Conservation (phyloP, 2,113 vertebrate species). For the Zosterops borbonicus region DNA sequence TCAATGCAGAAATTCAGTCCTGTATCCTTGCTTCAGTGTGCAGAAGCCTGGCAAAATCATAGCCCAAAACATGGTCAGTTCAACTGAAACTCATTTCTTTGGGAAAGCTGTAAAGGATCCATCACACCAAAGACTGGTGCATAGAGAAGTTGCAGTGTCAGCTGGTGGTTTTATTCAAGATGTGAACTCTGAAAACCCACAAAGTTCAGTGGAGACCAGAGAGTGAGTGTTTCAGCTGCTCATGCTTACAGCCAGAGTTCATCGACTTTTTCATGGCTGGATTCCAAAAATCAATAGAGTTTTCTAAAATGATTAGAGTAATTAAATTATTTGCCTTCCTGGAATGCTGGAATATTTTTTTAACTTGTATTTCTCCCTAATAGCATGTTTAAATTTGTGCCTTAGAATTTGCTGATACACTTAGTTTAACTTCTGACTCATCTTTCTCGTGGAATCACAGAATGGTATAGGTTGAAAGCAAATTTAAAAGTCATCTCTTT, state of each 20-base stretch:
- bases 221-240: not conserved
- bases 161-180: not conserved
- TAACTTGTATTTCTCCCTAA: not conserved
- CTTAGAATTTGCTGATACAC: not conserved
- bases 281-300: constrained; percentile 38
- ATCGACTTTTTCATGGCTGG: not conserved
- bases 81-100: not conserved
- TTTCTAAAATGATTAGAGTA: constrained; percentile 37
- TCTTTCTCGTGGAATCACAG: not conserved
- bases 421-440: constrained; percentile 6
- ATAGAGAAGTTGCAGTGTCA: not conserved
- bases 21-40: not conserved
- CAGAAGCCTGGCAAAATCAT: not conserved
- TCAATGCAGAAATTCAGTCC: not conserved
- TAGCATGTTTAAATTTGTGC: not conserved
- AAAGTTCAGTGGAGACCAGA: not conserved
- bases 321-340: constrained; percentile 40
- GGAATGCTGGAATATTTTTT: not conserved
- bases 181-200: not conserved
- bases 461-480: not conserved
- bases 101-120: not conserved
- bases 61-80: not conserved
- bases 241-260: not conserved
- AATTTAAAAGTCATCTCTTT: not conserved
- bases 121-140: not conserved